Evolutionary conservation across 2,113 vertebrate species (phyloP), one percentile per base, ranked within the genome.

Genomic region (Pelobates fuscus): DNA sequence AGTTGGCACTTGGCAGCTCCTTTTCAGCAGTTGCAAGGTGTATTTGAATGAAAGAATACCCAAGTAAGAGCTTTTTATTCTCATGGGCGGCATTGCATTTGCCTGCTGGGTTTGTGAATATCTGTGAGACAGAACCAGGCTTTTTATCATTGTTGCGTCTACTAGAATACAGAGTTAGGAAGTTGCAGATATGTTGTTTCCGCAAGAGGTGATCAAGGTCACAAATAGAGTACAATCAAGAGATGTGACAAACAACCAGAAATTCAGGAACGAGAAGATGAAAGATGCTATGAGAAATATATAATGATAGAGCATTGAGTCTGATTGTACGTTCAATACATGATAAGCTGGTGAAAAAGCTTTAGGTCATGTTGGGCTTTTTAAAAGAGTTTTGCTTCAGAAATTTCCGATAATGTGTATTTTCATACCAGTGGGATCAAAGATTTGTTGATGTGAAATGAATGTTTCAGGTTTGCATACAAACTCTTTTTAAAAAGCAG

Each of bases 401-500:
- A 63, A 17, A 72, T 72, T 7, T 44, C 5, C 2, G 3, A 72
- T 37, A 54, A 72, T 73, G 32, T 41, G 49, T 58, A 58, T 41
- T 69, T 69, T 69, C 52, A 37, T 64, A 64, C 60, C 10, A 10
- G 29, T 25, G 15, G 52, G 70, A 73, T 64, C 70, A 73, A 73
- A 73, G 60, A 64, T 65, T 25, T 55, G 5, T 55, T 55, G 27
- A 57, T 46, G 41, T 71, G 37, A 71, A 71, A 71, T 6, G 24
- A 71, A 61, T 46, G 24, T 71, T 71, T 26, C 58, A 71, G 69
- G 69, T 71, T 71, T 71, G 58, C 57, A 71, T 71, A 61, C 43
- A 61, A 61, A 61, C 57, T 46, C 43, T 61, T 61, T 18, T n/a
- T n/a, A n/a, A 61, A 49, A 71, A 55, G 25, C 37, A 18, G 59